Base-by-base conservation (phyloP, 2,797 vertebrate genomes). In the Ctenosaura bakeri region DNA sequence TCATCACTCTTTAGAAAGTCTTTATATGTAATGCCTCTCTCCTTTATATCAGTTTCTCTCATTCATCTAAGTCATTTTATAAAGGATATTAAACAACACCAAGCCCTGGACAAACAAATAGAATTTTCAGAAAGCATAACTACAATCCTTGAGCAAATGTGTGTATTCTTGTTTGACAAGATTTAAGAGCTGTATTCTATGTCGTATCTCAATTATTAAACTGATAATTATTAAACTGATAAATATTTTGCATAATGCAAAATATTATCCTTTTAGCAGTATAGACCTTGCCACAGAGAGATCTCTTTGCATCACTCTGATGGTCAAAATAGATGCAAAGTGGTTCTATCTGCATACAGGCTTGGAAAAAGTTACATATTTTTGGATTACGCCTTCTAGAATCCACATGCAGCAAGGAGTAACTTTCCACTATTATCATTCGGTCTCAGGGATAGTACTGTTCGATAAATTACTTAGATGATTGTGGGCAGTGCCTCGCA, bases 71-170 rank as follows among this genome's bases (percentile, higher is more conserved):
- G 42, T 46, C 0, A 46, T 46, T 56, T 56, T 56, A 16, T 56
- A 56, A 56, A 56, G 12, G 42, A 46, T 46, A 56, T 56, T 59
- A 59, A 59, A 59, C 59, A 59, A 52, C 7, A 52, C 52, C 1
- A 1, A 56, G 16, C 16, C 16, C 59, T 59, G 59, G 59, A 59
- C 59, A 86, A 91, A 73, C 91, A 90, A 94, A 90, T 85, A 38
- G 26, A 86, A 52, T 84, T 91, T 88, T 92, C 87, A 90, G 29
- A 82, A 94, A 88, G 87, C 92, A 79, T 92, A 91, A 71, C 32
- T 71, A 85, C 52, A 87, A 29, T 79, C 86, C 79, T 83, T 24
- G 64, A 83, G 35, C 74, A 87, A 38, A 50, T 90, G 86, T 90
- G 29, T 74, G 56, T 88, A 46, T 91, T 94, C 93, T 83, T 88